A percentile compares a stretch with the other conserved stretches of the same genome.
phyloP scores from a whole-genome alignment of 2,888 invertebrate genomes.

The Cosmia trapezina region DNA sequence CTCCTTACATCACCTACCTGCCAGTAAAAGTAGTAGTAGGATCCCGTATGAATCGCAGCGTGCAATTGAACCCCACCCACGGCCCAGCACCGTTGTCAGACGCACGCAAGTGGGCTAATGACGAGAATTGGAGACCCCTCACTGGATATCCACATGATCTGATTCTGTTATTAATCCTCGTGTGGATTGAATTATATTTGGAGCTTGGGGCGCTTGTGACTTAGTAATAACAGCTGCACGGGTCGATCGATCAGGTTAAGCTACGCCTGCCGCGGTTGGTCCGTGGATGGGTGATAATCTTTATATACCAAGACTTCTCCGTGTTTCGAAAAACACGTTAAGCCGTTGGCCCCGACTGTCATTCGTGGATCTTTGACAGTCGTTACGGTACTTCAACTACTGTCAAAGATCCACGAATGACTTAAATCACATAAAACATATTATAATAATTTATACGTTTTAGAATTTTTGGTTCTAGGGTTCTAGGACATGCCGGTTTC shows the following conservation, averaged over 20 bases:
- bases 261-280: neutral
- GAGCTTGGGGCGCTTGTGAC: too few species aligned
- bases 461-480: too few species aligned
- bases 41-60: slow-evolving; percentile 7
- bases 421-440: too few species aligned
- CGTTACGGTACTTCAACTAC: too few species aligned
- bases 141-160: slow-evolving; percentile 38
- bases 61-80: slow-evolving; percentile 56
- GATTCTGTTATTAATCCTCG: slow-evolving; percentile 15
- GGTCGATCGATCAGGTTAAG: neutral
- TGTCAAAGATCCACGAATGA: too few species aligned
- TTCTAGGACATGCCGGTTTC: too few species aligned
- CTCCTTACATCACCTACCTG: too few species aligned
- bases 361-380: neutral
- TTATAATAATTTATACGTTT: too few species aligned
- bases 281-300: neutral
- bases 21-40: neutral
- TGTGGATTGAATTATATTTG: neutral
- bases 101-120: slow-evolving; percentile 45
- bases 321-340: neutral
- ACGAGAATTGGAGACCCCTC: slow-evolving; percentile 62
- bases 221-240: too few species aligned
- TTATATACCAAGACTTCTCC: neutral
- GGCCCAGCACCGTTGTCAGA: too few species aligned
- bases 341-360: too few species aligned